Evolutionary conservation across 2,888 invertebrate genomes (phyloP), one percentile per base, ranked within the genome.

Genomic region (Zaprionus obscuricornis): DNA sequence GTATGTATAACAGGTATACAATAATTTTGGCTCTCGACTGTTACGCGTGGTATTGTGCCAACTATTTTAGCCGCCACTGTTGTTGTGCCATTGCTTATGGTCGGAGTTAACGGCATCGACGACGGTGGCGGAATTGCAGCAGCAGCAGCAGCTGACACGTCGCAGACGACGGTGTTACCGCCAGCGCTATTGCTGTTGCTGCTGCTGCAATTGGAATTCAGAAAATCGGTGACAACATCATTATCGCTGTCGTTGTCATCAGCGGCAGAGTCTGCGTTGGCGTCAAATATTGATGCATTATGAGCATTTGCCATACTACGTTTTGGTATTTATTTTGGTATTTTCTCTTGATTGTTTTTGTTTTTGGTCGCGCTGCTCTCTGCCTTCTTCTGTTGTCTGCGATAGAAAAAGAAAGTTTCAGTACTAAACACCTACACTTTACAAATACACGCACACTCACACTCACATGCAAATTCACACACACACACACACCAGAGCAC

Each of bases 211-310:
- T 89, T 89, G 18, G 88, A 87, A 72, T 88, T 89, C 34, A 90
- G 72, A 66, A 89, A 90, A 85, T 90, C 90, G 17, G 88, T 90
- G 54, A 90, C 89, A 55, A 89, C 86, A 86, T 90, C 90, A 69
- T 85, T 89, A 66, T 90, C 90, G 57, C 90, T 90, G 69, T 90
- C 90, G 57, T 90, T 89, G 50, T 90, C 90, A 66, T 89, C 89
- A 16, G 51, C 51, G 24, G 58, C 46, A 31, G 46, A 11, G 26
- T 31, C 14, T 18, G 40, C 55, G 43, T 39, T 60, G 11, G 54
- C 55, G 40, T 45, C 33, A 40, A 27, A 55, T 49, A 31, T 52
- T 37, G 64, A 34, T 52, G 56, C 60, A 64, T 67, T 79, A 52
- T 86, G 85, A 78, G 62, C 56, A 56, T 62, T 75, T 54, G 86